Percentiles rank a stretch among this genome's conserved stretches.
Conservation (phyloP, 2,113 vertebrate genomes). For the Promerops cafer region DNA sequence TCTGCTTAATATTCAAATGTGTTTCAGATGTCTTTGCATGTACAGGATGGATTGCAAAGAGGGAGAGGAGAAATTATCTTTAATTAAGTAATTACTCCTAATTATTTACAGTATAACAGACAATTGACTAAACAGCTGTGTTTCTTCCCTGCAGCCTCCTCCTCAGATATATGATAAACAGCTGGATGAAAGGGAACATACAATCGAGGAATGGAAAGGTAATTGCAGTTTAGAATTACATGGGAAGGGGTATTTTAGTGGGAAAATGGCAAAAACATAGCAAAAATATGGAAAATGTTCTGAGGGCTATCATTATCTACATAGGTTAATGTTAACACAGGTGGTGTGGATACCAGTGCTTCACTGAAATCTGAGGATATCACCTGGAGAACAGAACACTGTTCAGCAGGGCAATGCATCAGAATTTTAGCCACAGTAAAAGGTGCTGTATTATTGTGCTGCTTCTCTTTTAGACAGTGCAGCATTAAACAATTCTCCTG, state of each 20-base stretch:
- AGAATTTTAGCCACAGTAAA: not conserved
- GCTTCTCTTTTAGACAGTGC: not conserved
- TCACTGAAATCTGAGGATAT: not conserved
- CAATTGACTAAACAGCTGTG: not conserved
- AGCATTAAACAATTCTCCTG: not conserved
- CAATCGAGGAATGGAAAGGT: constrained; percentile 99
- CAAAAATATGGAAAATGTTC: not conserved
- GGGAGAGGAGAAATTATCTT: not conserved
- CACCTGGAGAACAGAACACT: not conserved
- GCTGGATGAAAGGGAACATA: constrained; percentile 98
- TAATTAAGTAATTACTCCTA: not conserved
- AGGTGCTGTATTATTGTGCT: not conserved
- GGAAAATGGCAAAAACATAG: not conserved
- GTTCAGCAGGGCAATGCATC: not conserved
- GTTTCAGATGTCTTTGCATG: not conserved
- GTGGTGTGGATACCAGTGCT: not conserved
- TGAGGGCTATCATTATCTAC: not conserved
- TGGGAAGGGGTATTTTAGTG: not conserved
- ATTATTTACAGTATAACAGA: not conserved
- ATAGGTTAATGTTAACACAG: not conserved
- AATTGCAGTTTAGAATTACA: not conserved
- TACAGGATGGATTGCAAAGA: not conserved
- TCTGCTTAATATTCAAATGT: not conserved
- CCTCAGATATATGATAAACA: constrained; percentile 99
- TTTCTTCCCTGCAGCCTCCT: constrained; percentile 82